Evolutionary conservation across 2,113 vertebrate species (phyloP), one percentile per base, ranked within the genome.

Genomic region (Ageneiosus marmoratus): DNA sequence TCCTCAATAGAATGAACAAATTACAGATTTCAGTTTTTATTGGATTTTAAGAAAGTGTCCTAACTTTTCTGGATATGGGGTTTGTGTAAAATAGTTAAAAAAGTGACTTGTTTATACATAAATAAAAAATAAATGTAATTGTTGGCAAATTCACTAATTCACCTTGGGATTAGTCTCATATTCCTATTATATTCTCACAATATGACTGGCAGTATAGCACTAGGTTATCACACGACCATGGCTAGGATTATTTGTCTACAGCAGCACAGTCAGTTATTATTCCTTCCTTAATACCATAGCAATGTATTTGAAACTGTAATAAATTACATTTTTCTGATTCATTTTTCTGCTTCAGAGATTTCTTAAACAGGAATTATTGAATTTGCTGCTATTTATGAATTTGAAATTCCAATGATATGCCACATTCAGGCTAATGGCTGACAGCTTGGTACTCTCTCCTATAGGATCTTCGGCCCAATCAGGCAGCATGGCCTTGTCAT

Each of bases 401-500:
- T n/a, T 75, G 73, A 53, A 69, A 41, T 41, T 37, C 7, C n/a
- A 80, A 7, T 55, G 48, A 80, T 18, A 44, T 9, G 63, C 50
- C 12, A 72, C 8, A 46, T 12, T 41, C 53, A 29, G 67, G 16
- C 18, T 65, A 60, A 46, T 16, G 37, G 37, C 16, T 41, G 32
- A 62, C 10, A 9, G 0, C 58, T 84, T 22, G 56, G 37, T 51
- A 8, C 24, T 82, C 63, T 90, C 62, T 80, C 58, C 88, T 65
- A 82, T 50, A 88, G 77, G 89, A 87, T 83, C 41, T 79, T 87
- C 69, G 85, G 86, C 83, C 81, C 81, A 44, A 78, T 67, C 7
- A 34, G 81, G 15, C 41, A 74, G 78, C 83, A 96, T 97, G 96
- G 93, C 89, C 69, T 91, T 96, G 16, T 95, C 97, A 0, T 99